These are phyloP conservation scores for Cremastobaeus sp. DNA, from an alignment of 2,888 invertebrate species.

Conservation along the genomic window DNA sequence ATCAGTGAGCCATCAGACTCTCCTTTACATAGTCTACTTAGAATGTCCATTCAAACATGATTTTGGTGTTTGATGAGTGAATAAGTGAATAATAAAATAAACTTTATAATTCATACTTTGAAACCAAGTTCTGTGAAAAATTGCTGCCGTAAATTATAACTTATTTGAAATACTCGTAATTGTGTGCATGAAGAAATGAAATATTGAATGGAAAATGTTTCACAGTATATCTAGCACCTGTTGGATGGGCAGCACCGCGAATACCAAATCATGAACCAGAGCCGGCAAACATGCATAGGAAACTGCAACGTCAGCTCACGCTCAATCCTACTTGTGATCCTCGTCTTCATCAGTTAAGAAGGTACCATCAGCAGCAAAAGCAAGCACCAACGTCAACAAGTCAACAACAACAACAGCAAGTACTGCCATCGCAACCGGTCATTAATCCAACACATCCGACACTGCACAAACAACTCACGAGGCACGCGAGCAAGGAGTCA, in stretches of 20 bases:
- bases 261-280: slow-evolving; percentile 70
- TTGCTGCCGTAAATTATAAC: too few species aligned
- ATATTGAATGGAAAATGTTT: slow-evolving; percentile 35
- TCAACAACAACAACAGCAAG: slow-evolving; percentile 65
- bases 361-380: slow-evolving; percentile 73
- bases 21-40: too few species aligned
- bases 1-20: too few species aligned
- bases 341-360: slow-evolving; percentile 80
- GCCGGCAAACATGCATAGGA: slow-evolving; percentile 85
- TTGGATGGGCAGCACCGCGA: slow-evolving; percentile 73
- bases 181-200: too few species aligned
- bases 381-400: slow-evolving; percentile 60
- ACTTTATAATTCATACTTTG: too few species aligned
- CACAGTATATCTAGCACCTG: slow-evolving; percentile 67
- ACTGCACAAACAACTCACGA: slow-evolving; percentile 71
- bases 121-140: too few species aligned
- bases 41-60: too few species aligned
- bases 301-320: slow-evolving; percentile 88
- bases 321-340: slow-evolving; percentile 90
- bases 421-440: slow-evolving; percentile 61
- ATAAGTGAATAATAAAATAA: too few species aligned
- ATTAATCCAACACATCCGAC: slow-evolving; percentile 65
- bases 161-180: too few species aligned
- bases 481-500: slow-evolving; percentile 72
- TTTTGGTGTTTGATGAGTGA: too few species aligned